A percentile compares a stretch with the other conserved stretches of the same genome.
These are phyloP conservation scores for Diaperis boleti DNA, from an alignment of 2,888 invertebrate genomes.

Conservation along the genomic window DNA sequence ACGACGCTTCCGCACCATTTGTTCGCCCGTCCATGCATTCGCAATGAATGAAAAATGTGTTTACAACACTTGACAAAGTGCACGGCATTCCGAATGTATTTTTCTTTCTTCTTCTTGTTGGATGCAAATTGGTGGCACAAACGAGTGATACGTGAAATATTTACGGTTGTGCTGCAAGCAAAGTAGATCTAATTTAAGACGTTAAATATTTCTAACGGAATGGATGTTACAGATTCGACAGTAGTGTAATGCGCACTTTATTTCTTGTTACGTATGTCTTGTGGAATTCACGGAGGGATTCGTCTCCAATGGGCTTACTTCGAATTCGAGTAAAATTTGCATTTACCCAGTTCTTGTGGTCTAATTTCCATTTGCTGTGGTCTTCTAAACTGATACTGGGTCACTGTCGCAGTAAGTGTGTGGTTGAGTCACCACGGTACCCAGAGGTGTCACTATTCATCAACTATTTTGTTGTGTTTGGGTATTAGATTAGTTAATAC, in stretches of 20 bases:
- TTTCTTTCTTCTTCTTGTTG: constrained; percentile 45
- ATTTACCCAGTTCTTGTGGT: constrained; percentile 4
- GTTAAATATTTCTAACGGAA: constrained; percentile 48
- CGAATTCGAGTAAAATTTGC: constrained; percentile 17
- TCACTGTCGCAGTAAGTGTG: neutral
- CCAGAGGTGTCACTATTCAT: no score
- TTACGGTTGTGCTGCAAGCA: constrained; percentile 50
- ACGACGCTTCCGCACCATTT: constrained; percentile 52
- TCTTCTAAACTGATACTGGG: neutral
- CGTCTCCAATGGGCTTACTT: constrained; percentile 6
- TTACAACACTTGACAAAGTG: constrained; percentile 48
- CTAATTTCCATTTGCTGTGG: constrained; percentile 1
- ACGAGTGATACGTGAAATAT: constrained; percentile 53
- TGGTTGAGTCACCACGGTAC: no score
- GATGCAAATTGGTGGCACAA: constrained; percentile 49
- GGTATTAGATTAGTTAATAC: no score
- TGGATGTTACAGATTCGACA: constrained; percentile 30
- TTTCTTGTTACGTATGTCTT: constrained; percentile 20
- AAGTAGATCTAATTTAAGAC: constrained; percentile 51
- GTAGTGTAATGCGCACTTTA: constrained; percentile 9
- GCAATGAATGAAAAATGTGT: constrained; percentile 55
- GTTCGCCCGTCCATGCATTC: constrained; percentile 50
- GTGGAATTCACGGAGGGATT: constrained; percentile 3
- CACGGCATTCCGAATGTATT: constrained; percentile 38
- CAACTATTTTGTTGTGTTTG: no score